Evolutionary conservation across 1,140 invertebrate genomes (phyloP), one percentile per base, ranked within the genome.

Genomic region (Adoxophyes honmai): DNA sequence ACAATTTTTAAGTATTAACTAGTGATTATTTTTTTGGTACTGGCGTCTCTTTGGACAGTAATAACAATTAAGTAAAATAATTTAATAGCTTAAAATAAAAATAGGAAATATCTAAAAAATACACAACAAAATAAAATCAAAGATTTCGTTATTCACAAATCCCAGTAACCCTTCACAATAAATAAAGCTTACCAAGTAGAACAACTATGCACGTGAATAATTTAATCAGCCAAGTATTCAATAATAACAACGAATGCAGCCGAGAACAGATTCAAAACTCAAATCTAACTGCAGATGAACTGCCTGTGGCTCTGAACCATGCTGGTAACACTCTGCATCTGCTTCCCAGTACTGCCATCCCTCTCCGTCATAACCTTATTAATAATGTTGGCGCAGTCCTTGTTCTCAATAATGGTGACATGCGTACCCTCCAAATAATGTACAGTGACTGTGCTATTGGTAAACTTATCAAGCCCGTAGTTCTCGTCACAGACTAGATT

Each of bases 361-460:
- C 62, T 64, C 5, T 77, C 75, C 0, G 55, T 6, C 14, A 89
- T 37, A 8, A 73, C 52, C 52, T 72, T 81, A 38, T 93, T 94
- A 33, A 95, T 93, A 5, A 92, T 90, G 51, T 91, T 84, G 0
- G 91, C 89, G 34, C 93, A 75, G 66, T 92, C 92, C 15, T 88
- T 81, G 70, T 93, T 93, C 15, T 94, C 91, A 57, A 95, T 68
- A 66, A 95, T 94, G 9, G 90, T 92, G 0, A 91, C 72, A 66
- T 95, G 94, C 76, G 94, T 94, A n/a, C 94, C 94, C 67, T 93
- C 92, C 28, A 93, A 86, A 36, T 89, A 90, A 57, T 90, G 90
- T 0, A 93, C 80, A 1, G 83, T 86, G 0, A 92, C 88, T 2
- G 86, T 79, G 1, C 81, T 73, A 34, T 89, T 85, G 3, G 89